These are phyloP conservation scores for Chionis minor DNA, from an alignment of 2,113 vertebrate species.

Conservation along the genomic window DNA sequence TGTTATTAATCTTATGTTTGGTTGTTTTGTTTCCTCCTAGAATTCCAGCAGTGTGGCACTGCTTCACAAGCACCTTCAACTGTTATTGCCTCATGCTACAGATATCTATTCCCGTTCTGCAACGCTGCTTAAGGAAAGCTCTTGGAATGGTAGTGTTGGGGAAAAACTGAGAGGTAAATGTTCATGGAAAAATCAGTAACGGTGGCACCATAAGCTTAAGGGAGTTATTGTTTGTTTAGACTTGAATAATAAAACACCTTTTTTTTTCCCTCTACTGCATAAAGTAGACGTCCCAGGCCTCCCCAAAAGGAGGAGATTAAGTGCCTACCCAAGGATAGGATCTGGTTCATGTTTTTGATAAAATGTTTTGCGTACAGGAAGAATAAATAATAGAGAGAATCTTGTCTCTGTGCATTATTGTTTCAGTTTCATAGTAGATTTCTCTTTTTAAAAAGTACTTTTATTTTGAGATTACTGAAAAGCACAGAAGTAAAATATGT, in stretches of 20 bases:
- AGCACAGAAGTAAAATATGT: background rate
- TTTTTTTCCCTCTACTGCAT: background rate
- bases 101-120: conserved; percentile 95
- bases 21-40: conserved; percentile 66
- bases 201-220: background rate
- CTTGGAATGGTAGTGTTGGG: conserved; percentile 91
- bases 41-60: conserved; percentile 96
- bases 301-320: background rate
- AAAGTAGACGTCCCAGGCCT: background rate
- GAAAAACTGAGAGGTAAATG: conserved; percentile 90
- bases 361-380: background rate
- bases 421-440: background rate
- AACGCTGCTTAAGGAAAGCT: conserved; percentile 89
- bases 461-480: background rate
- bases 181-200: background rate
- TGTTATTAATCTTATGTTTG: background rate
- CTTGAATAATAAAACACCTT: background rate
- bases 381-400: background rate
- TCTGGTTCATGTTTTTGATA: background rate
- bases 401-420: background rate
- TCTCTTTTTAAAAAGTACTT: background rate
- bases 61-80: conserved; percentile 96
- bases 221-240: background rate
- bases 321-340: background rate
- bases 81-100: conserved; percentile 93